phyloP scores from a whole-genome alignment of 1,140 invertebrate genomes.

The Halictus rubicundus region DNA sequence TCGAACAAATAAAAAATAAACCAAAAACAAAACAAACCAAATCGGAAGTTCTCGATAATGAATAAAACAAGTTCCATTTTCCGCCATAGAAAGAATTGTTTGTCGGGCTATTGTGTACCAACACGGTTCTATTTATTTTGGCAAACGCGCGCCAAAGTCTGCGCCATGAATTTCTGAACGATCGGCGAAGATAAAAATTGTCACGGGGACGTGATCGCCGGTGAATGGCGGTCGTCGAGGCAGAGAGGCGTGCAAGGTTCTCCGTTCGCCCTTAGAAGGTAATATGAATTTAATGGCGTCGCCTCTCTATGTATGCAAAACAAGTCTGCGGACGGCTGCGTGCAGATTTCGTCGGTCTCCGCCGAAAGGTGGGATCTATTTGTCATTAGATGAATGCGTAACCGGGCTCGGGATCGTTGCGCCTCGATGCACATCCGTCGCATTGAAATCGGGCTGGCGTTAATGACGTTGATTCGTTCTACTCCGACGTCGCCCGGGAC shows the following conservation, averaged over 20 bases:
- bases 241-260: conserved; percentile 13
- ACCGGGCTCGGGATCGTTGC: conserved; percentile 16
- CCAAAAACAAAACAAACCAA: too few species aligned
- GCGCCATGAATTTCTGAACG: neutral
- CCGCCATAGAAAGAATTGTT: neutral
- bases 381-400: conserved; percentile 53
- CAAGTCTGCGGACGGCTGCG: neutral
- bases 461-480: conserved; percentile 72
- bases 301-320: conserved; percentile 44
- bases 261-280: conserved; percentile 4
- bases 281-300: conserved; percentile 58
- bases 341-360: neutral
- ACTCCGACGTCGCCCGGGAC: conserved; percentile 42
- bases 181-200: neutral
- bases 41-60: neutral
- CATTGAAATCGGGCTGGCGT: conserved; percentile 47
- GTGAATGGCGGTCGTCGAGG: neutral
- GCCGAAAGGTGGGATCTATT: conserved; percentile 42
- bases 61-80: neutral
- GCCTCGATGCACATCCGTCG: conserved; percentile 53
- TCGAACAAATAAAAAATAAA: too few species aligned
- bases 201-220: neutral
- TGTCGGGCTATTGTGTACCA: neutral
- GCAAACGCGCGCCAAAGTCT: neutral
- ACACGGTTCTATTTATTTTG: neutral